Base-by-base conservation (phyloP, 1,140 invertebrate species). In the Polyergus mexicanus region DNA sequence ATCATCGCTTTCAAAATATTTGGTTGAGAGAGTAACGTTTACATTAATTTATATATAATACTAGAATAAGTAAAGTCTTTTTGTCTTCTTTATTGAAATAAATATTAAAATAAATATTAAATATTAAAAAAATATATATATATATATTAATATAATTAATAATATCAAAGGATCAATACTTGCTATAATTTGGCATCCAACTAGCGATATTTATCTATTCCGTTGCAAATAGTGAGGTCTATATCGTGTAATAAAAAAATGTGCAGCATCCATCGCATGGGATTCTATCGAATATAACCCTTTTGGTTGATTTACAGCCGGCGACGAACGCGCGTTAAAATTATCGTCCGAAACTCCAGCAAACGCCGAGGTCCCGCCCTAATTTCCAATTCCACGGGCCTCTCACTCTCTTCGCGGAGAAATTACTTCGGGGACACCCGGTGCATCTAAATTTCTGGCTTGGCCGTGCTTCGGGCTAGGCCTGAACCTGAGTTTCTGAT, bases 371-470 rank as follows among this genome's bases (percentile, higher is more conserved):
- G 47, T 51, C 28, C 77, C 76, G 38, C 68, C 56, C 81, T 84
- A 86, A 88, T 86, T 88, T 51, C 66, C 47, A 63, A 65, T 62
- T 86, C 69, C 69, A 32, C 13, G 32, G 47, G 22, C 68, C 78
- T n/a, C 78, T 35, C 65, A 3, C 77, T 69, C 54, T 35, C 80
- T 54, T 38, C 28, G n/a, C 16, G 41, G 13, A 54, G 76, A 76
- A 78, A 90, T 78, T 84, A 80, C 75, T 84, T 85, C 32, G 69
- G 54, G 72, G 77, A 77, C 91, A 91, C 87, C 88, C 90, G 87
- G 90, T 91, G 88, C 87, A 92, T 91, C 90, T 93, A 91, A 91
- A 92, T 92, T 92, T 93, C 91, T 90, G 89, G 78, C 89, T 56
- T 54, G 63, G 72, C 89, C 69, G 76, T 75, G 88, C 87, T 89